Conservation (phyloP, 92 coral and sea anemone genomes). For the Diadumene lineata region DNA sequence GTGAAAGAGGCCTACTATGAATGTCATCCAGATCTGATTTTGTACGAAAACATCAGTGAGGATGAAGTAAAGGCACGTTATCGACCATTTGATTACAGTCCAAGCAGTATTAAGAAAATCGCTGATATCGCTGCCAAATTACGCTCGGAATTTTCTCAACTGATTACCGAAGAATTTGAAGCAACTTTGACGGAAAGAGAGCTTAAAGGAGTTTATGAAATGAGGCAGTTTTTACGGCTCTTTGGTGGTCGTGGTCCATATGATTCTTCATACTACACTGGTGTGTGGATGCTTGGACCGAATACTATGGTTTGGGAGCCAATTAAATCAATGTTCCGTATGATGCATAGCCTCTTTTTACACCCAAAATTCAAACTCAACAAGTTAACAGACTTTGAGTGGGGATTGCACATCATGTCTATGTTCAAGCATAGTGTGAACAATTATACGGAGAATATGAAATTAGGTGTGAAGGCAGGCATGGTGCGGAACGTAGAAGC, state of each 20-base stretch:
- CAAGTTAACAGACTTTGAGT: slow-evolving; percentile 46
- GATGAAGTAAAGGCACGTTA: slow-evolving; percentile 46
- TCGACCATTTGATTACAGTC: slow-evolving; percentile 71
- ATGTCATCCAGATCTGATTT: slow-evolving; percentile 34
- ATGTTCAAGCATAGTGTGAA: slow-evolving; percentile 45
- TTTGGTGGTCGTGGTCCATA: slow-evolving; percentile 64
- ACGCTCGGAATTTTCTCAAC: slow-evolving; percentile 34
- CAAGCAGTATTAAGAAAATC: slow-evolving; percentile 52
- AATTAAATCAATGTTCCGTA: slow-evolving; percentile 26
- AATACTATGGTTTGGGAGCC: slow-evolving; percentile 88
- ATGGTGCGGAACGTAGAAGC: slow-evolving; percentile 85
- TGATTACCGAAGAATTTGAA: slow-evolving; percentile 41
- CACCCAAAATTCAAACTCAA: slow-evolving; percentile 28
- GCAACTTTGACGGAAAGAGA: slow-evolving; percentile 48
- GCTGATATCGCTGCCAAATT: slow-evolving; percentile 62
- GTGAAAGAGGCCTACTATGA: slow-evolving; percentile 39
- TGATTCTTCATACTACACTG: slow-evolving; percentile 73
- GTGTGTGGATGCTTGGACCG: slow-evolving; percentile 90
- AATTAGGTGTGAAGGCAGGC: slow-evolving; percentile 75
- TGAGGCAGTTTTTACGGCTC: slow-evolving; percentile 53
- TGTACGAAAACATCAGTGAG: slow-evolving; percentile 9
- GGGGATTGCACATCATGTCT: slow-evolving; percentile 35
- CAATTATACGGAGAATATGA: slow-evolving; percentile 78
- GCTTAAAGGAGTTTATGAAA: slow-evolving; percentile 54
- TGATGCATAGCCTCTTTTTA: slow-evolving; percentile 1